Percentiles rank a stretch among this genome's conserved stretches.
These are phyloP conservation scores for Anneissia japonica DNA, from an alignment of 35 echinoderm and acorn worm species.

Conservation along the genomic window DNA sequence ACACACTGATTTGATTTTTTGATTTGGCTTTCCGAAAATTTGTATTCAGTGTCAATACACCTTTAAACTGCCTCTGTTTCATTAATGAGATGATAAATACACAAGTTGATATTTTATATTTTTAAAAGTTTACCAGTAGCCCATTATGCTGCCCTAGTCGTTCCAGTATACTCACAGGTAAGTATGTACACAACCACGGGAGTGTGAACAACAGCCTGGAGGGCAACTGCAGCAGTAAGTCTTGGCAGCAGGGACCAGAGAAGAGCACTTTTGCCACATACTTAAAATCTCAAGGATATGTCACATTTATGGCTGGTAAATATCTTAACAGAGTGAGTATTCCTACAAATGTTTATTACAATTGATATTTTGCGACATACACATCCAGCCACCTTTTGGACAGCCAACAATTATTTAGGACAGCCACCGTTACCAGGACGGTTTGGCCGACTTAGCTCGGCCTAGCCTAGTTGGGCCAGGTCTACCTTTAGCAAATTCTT, in stretches of 20 bases:
- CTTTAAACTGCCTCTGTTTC: neutral
- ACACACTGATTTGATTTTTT: too few relatives aligned
- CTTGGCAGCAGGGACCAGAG: conserved; percentile 87
- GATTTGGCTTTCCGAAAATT: neutral
- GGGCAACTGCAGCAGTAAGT: conserved; percentile 72
- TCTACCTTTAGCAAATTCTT: too few relatives aligned
- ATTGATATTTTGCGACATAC: too few relatives aligned
- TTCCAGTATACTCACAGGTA: conserved; percentile 93
- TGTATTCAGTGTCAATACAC: neutral
- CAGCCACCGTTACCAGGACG: too few relatives aligned
- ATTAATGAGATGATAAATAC: neutral
- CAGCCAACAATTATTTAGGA: too few relatives aligned
- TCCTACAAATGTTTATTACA: too few relatives aligned
- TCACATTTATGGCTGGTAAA: conserved; percentile 93
- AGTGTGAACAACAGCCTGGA: conserved; percentile 69
- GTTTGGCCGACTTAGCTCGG: too few relatives aligned
- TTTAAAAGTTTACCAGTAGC: conserved; percentile 74
- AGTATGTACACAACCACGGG: conserved; percentile 93
- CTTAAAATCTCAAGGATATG: conserved; percentile 58
- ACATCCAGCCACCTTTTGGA: too few relatives aligned
- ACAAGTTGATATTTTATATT: neutral
- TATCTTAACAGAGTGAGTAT: conserved; percentile 86
- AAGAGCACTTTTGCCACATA: conserved; percentile 82
- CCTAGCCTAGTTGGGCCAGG: too few relatives aligned
- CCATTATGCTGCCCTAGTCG: conserved; percentile 92